phyloP scores from a whole-genome alignment of 2,113 vertebrate genomes.

The Cephalopholis sonnerati region DNA sequence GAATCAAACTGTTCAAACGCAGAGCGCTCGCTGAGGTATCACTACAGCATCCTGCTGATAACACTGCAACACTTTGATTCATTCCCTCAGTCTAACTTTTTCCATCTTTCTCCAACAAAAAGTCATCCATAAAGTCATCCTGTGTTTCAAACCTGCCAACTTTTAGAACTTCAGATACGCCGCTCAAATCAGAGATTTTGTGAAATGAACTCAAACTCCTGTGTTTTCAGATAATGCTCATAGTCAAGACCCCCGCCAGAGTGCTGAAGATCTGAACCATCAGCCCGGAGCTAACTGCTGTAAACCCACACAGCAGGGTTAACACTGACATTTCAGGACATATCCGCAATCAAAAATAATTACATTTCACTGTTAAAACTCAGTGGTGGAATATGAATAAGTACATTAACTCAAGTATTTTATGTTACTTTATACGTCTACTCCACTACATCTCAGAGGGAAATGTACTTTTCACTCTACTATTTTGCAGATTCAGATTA shows the following conservation, averaged over 20 bases:
- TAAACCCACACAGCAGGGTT: not conserved
- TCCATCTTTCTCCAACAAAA: not conserved
- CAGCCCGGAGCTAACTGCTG: not conserved
- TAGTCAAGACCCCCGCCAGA: not conserved
- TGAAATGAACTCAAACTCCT: not conserved
- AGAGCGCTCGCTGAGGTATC: not conserved
- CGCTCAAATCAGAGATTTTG: not conserved
- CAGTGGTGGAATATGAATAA: too few relatives aligned
- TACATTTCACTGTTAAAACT: not conserved
- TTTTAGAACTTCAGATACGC: not conserved
- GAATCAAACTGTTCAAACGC: constrained; percentile 31
- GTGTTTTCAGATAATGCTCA: not conserved
- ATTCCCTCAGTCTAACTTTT: not conserved
- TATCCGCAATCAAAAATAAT: not conserved
- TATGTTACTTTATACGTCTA: too few relatives aligned
- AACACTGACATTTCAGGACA: not conserved
- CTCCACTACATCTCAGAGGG: too few relatives aligned
- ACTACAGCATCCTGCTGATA: not conserved
- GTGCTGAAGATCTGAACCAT: not conserved
- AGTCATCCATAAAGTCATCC: not conserved
- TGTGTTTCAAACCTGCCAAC: constrained; percentile 15
- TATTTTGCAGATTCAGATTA: too few relatives aligned
- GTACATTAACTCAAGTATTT: too few relatives aligned
- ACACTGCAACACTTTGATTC: not conserved
- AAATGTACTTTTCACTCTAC: too few relatives aligned